Percentiles rank a stretch among this genome's conserved stretches.
Evolutionary conservation across 2,797 vertebrate species (phyloP).

Genomic region (Phoeniculus purpureus): DNA sequence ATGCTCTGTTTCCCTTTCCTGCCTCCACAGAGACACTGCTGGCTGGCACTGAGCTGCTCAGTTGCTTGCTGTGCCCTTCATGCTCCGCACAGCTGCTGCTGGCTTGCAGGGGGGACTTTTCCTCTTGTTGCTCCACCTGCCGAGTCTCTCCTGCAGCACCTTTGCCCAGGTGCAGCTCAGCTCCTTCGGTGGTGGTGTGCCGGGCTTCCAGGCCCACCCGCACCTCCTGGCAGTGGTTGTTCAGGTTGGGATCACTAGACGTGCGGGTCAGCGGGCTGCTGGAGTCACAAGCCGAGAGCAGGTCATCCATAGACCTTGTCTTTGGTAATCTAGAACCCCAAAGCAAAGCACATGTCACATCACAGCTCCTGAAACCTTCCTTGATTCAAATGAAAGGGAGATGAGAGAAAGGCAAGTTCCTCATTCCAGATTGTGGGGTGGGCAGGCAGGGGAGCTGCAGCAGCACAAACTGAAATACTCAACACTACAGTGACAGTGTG

Average conservation of each 20-base stretch:
- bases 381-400: not conserved
- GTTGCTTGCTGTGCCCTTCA: not conserved
- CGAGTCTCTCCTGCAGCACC: not conserved
- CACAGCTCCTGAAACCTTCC: not conserved
- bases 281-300: slow-evolving; percentile 91
- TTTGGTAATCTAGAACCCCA: slow-evolving; percentile 89
- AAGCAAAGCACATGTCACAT: not conserved
- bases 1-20: not conserved
- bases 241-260: slow-evolving; percentile 98
- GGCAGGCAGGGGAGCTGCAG: not conserved
- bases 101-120: not conserved
- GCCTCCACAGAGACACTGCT: slow-evolving; percentile 1
- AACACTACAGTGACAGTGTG: not conserved
- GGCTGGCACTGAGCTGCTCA: slow-evolving; percentile 25
- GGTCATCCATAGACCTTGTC: slow-evolving; percentile 97
- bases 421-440: not conserved
- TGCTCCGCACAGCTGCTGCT: not conserved
- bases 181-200: slow-evolving; percentile 58
- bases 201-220: slow-evolving; percentile 82
- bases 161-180: slow-evolving; percentile 32
- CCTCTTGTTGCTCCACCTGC: slow-evolving; percentile 20
- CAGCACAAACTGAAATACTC: not conserved
- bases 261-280: slow-evolving; percentile 91
- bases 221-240: slow-evolving; percentile 94
- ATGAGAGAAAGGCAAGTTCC: not conserved